Conservation (phyloP, 2,888 invertebrate species). For the Eremobia ochroleuca region DNA sequence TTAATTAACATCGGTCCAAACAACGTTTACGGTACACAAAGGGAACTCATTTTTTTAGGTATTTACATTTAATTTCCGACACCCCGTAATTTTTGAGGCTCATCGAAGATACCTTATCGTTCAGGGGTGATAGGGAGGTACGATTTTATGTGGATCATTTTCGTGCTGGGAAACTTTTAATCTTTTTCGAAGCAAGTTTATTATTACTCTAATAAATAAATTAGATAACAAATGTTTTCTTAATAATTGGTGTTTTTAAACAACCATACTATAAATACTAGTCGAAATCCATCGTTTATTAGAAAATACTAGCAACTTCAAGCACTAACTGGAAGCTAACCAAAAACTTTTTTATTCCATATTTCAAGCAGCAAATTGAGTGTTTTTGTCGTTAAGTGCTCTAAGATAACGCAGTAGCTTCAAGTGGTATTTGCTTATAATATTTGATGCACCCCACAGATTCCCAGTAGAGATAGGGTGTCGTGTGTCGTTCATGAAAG, state of each 20-base stretch:
- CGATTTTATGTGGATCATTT: conserved; percentile 36
- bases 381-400: conserved; percentile 16
- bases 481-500: background rate
- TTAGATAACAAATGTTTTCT: background rate
- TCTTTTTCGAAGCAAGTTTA: background rate
- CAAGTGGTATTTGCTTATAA: conserved; percentile 4
- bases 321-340: background rate
- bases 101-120: conserved; percentile 61
- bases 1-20: conserved; percentile 64
- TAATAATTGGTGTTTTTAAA: background rate
- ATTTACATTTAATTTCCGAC: conserved; percentile 77
- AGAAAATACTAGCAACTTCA: background rate
- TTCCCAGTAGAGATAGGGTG: background rate
- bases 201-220: background rate
- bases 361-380: background rate
- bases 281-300: background rate
- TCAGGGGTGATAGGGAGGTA: conserved; percentile 40
- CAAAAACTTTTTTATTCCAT: background rate
- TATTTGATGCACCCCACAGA: conserved; percentile 7
- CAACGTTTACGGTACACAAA: conserved; percentile 62
- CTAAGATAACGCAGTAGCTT: background rate
- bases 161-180: background rate
- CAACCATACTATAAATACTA: background rate
- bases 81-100: conserved; percentile 45
- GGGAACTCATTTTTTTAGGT: conserved; percentile 72